Evolutionary conservation across 1,140 invertebrate genomes (phyloP).

Genomic region (Agrypnia vestita): DNA sequence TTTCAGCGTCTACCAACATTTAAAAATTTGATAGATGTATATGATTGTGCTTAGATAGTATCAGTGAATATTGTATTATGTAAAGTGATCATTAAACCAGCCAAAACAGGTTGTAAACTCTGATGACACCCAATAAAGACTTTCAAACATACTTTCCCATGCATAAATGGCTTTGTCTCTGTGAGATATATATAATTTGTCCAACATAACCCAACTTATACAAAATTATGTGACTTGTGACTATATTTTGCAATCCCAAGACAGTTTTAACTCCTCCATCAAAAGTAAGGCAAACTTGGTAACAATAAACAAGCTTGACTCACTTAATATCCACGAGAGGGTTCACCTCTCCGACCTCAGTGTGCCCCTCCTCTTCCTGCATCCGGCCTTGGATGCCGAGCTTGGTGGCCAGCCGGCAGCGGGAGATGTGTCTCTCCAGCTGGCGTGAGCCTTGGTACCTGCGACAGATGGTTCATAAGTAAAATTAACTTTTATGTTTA

Average conservation of each 20-base stretch:
- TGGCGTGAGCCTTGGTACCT: conserved; percentile 57
- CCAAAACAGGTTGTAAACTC: too few species aligned
- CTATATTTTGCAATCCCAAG: neutral
- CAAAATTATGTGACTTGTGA: too few species aligned
- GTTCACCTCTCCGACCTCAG: neutral
- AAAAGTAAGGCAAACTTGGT: neutral
- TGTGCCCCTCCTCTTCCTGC: neutral
- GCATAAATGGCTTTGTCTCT: too few species aligned
- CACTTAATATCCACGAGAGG: neutral
- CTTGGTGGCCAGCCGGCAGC: conserved; percentile 49
- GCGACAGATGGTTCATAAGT: neutral
- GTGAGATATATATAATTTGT: too few species aligned
- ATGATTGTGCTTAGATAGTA: too few species aligned
- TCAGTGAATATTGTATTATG: too few species aligned
- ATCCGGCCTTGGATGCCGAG: neutral
- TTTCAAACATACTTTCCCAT: too few species aligned
- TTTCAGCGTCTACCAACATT: too few species aligned
- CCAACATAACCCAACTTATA: too few species aligned
- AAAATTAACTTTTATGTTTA: neutral
- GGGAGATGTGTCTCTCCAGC: conserved; percentile 51
- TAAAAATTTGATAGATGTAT: too few species aligned
- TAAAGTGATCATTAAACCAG: too few species aligned
- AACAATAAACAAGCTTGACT: neutral
- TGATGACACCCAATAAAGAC: too few species aligned
- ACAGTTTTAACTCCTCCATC: neutral